Base-by-base conservation (phyloP, 1,140 invertebrate species). In the Cydia splendana region DNA sequence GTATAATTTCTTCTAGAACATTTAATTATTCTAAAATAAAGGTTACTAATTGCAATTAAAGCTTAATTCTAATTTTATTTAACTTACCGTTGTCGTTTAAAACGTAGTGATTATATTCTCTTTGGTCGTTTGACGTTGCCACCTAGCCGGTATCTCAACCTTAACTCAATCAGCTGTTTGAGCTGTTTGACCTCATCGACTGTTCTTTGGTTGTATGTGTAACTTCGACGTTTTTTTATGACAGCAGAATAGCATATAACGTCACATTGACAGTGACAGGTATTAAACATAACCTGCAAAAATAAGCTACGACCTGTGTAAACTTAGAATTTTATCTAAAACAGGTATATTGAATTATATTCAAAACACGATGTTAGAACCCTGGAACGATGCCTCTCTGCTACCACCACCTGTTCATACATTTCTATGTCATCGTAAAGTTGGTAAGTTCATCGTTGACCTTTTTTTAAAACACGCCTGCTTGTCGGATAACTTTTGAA, bases 391-490 rank as follows among this genome's bases (percentile, higher is more conserved):
- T 79, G 77, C 75, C 69, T 78, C 78, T 28, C 24, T 92, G 74
- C 79, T 84, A 74, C 84, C 88, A 69, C 92, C 92, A 10, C 90
- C 91, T 65, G 78, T 93, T 6, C 85, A 89, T 75, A 92, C 89
- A 67, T 86, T 84, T 78, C 38, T 80, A 71, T 78, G 76, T 76
- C 57, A 42, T n/a, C 20, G 65, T 57, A 57, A 20, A 53, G 6
- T 57, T 51, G 76, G 76, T 77, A 73, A 73, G 76, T 71, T 15
- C 12, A n/a, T 69, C 15, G 38, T 51, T 6, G n/a, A 57, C 20
- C 9, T 24, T 24, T 24, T 24, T 12, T 18, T 20, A n/a, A 18
- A 18, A 62, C 20, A 62, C 10, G 57, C 34, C 5, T 24, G 42
- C 18, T 18, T 34, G 5, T 12, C 42, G 28, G 5, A 24, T 13